Percentiles rank a stretch among this genome's conserved stretches.
phyloP scores from a whole-genome alignment of 2,797 vertebrate genomes.

The Pangasius krempfi region DNA sequence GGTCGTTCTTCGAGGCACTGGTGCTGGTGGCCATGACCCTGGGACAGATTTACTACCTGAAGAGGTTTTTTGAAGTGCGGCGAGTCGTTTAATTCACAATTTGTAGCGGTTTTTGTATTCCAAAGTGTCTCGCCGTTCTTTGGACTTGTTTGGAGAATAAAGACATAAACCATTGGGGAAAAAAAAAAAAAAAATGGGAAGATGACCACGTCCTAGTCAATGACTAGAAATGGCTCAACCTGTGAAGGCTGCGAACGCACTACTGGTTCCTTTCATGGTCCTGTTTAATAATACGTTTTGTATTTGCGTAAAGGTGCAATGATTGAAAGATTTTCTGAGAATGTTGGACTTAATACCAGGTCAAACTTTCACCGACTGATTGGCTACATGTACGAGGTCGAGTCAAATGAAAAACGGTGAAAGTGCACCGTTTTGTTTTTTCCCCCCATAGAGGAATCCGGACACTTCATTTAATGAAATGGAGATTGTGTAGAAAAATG shows the following conservation, averaged over 20 bases:
- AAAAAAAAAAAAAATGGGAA: slow-evolving; percentile 4
- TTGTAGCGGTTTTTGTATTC: slow-evolving; percentile 42
- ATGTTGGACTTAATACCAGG: neutral
- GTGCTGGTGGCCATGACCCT: slow-evolving; percentile 64
- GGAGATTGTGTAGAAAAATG: neutral
- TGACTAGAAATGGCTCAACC: slow-evolving; percentile 10
- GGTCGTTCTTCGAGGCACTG: slow-evolving; percentile 91
- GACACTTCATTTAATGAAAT: neutral
- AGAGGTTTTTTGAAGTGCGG: slow-evolving; percentile 99
- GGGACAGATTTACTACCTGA: slow-evolving; percentile 99
- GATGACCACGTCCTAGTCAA: slow-evolving; percentile 29
- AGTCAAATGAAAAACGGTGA: neutral
- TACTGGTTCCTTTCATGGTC: slow-evolving; percentile 3
- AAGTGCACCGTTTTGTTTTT: neutral
- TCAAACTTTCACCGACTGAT: neutral
- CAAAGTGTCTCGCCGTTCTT: slow-evolving; percentile 38
- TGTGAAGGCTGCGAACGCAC: slow-evolving; percentile 11
- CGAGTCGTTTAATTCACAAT: slow-evolving; percentile 78
- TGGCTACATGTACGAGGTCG: too few relatives aligned
- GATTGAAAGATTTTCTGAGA: slow-evolving; percentile 25
- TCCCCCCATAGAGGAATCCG: neutral
- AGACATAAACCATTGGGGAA: slow-evolving; percentile 16
- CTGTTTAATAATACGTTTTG: slow-evolving; percentile 20
- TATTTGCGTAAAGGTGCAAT: slow-evolving; percentile 37
- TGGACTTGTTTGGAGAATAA: slow-evolving; percentile 41